Evolutionary conservation across 2,888 invertebrate species (phyloP), one percentile per base, ranked within the genome.

Genomic region (Drosophila dives): DNA sequence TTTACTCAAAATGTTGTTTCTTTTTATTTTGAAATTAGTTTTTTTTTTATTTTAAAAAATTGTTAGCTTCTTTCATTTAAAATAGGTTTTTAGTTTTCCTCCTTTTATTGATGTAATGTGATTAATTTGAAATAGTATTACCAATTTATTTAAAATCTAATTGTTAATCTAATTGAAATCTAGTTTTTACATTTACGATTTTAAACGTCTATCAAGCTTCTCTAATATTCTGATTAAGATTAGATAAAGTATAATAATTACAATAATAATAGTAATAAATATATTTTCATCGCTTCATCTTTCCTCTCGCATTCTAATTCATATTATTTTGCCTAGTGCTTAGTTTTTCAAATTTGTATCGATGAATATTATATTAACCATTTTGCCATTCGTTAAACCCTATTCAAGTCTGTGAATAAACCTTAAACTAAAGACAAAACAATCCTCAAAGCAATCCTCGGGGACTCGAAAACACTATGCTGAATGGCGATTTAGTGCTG

Each of bases 401-500:
- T 42, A 17, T 38, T 58, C 29, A 53, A 61, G 58, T 58, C 34
- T 20, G 20, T 49, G 48, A 23, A 23, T n/a, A 42, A 48, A 61
- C 26, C 33, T 56, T 42, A 38, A 54, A 48, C 60, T 45, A 56
- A 65, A 10, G 29, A 26, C 53, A 1, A 38, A 36, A 26, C 42
- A 23, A n/a, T n/a, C n/a, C 10, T 23, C 32, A 49, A 8, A 7
- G 10, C 49, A 49, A 26, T n/a, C 40, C 42, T 10, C 34, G 40
- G 64, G 68, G 58, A 62, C 55, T 55, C 33, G 15, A 32, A 26
- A n/a, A 33, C 58, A 61, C 68, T 68, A 60, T 56, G 56, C 60
- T 70, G 51, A 66, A 79, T 55, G 64, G 64, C 48, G 64, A 58
- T 64, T 64, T 60, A 58, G 42, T 61, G 65, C 68, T 26, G 11